Conservation (phyloP, 2,797 vertebrate species). For the Micropoecilia bifurca region DNA sequence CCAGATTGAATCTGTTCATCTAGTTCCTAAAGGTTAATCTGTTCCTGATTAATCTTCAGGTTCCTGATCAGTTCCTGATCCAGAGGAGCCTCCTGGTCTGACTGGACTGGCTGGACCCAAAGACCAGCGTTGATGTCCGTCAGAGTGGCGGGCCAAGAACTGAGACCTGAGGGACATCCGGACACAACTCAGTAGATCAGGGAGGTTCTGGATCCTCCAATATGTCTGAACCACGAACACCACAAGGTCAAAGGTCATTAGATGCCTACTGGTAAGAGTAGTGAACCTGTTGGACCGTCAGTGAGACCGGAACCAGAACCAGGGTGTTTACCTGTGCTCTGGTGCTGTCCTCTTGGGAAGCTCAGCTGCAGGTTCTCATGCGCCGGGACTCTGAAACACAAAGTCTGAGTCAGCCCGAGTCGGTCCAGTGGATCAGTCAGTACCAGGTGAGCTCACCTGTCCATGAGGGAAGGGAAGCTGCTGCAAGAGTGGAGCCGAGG, state of each 20-base stretch:
- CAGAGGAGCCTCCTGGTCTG: too few relatives aligned
- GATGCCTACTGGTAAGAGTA: background rate
- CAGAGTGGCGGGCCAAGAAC: background rate
- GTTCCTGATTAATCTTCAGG: too few relatives aligned
- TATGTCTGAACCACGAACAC: background rate
- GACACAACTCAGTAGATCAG: background rate
- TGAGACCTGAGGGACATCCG: background rate
- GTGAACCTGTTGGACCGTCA: background rate
- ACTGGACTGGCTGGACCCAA: too few relatives aligned
- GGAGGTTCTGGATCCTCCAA: background rate
- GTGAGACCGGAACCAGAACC: background rate
- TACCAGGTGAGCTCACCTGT: slow-evolving; percentile 30
- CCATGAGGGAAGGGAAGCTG: slow-evolving; percentile 7
- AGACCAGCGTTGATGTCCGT: too few relatives aligned
- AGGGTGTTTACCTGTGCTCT: slow-evolving; percentile 47
- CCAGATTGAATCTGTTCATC: too few relatives aligned
- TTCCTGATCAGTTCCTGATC: too few relatives aligned
- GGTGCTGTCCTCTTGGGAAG: slow-evolving; percentile 6
- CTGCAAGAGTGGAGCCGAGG: slow-evolving; percentile 51
- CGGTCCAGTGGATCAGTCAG: background rate
- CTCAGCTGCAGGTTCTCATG: slow-evolving; percentile 7
- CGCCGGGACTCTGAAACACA: slow-evolving; percentile 35
- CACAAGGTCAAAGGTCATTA: too few relatives aligned
- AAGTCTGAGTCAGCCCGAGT: background rate
- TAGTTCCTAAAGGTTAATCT: too few relatives aligned